These are phyloP conservation scores for Pogonophryne albipinna DNA, from an alignment of 2,797 vertebrate genomes.

Conservation along the genomic window DNA sequence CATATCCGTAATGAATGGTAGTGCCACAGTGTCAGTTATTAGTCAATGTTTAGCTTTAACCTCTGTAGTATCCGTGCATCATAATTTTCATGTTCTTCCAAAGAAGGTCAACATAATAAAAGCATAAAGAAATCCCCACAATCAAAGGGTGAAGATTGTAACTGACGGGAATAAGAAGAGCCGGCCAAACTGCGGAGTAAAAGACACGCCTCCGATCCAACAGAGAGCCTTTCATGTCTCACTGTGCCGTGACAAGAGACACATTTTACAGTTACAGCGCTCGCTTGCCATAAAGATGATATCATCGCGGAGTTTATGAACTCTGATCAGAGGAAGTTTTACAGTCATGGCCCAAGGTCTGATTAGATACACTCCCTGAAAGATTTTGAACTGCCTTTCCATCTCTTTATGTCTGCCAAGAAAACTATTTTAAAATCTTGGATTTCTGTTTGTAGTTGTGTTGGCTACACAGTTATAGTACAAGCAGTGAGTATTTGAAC, in stretches of 20 bases:
- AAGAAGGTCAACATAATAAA: constrained; percentile 54
- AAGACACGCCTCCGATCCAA: constrained; percentile 22
- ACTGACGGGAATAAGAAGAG: constrained; percentile 2
- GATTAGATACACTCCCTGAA: constrained; percentile 14
- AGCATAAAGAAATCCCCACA: constrained; percentile 24
- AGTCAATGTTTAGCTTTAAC: constrained; percentile 12
- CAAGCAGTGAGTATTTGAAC: no score
- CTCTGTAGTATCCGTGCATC: constrained; percentile 15
- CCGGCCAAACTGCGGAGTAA: background rate
- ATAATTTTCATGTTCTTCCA: background rate
- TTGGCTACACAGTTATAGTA: no score
- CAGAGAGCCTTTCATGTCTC: constrained; percentile 52
- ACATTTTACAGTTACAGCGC: constrained; percentile 29
- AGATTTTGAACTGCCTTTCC: background rate
- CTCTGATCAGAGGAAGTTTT: constrained; percentile 47
- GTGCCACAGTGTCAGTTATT: background rate
- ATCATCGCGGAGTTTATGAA: constrained; percentile 59
- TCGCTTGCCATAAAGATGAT: constrained; percentile 69
- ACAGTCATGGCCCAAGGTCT: constrained; percentile 56
- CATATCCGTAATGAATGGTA: background rate
- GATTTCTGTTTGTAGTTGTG: background rate
- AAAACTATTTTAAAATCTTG: background rate
- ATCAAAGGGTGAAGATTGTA: constrained; percentile 21
- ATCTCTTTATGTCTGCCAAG: background rate
- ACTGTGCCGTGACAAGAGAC: background rate